Conservation (phyloP, 2,113 vertebrate genomes). For the Otocyon megalotis region DNA sequence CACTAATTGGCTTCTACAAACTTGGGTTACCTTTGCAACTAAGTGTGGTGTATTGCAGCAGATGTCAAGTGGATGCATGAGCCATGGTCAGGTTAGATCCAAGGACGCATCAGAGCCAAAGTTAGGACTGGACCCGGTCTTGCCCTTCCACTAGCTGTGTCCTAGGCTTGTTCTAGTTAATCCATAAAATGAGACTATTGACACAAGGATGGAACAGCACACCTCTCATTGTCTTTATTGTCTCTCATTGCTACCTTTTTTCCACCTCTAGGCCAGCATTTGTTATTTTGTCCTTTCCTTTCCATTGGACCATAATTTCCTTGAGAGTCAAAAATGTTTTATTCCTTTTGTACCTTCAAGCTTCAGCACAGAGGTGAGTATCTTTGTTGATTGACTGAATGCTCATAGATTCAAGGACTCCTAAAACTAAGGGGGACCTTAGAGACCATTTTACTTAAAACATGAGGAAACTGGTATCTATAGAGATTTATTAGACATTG, state of each 20-base stretch:
- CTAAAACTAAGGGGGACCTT: neutral
- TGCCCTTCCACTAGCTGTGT: neutral
- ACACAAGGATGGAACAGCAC: too few species aligned
- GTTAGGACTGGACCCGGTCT: neutral
- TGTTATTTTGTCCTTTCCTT: neutral
- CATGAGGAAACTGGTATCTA: neutral
- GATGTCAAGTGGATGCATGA: neutral
- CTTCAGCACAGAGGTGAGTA: neutral
- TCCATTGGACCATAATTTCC: neutral
- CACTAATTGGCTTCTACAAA: conserved; percentile 52
- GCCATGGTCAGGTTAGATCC: neutral
- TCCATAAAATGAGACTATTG: neutral
- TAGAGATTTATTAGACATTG: neutral
- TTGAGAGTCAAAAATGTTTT: neutral
- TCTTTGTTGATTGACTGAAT: neutral
- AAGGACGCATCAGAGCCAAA: neutral
- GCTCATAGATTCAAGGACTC: neutral
- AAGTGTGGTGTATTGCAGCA: neutral
- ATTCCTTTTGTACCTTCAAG: neutral
- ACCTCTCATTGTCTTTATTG: neutral
- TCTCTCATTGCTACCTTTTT: neutral
- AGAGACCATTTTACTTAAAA: neutral
- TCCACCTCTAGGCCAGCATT: neutral
- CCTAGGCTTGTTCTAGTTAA: neutral
- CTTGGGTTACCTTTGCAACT: neutral